Evolutionary conservation across 2,888 invertebrate genomes (phyloP), one percentile per base, ranked within the genome.

Genomic region (Leptopilina syphax): DNA sequence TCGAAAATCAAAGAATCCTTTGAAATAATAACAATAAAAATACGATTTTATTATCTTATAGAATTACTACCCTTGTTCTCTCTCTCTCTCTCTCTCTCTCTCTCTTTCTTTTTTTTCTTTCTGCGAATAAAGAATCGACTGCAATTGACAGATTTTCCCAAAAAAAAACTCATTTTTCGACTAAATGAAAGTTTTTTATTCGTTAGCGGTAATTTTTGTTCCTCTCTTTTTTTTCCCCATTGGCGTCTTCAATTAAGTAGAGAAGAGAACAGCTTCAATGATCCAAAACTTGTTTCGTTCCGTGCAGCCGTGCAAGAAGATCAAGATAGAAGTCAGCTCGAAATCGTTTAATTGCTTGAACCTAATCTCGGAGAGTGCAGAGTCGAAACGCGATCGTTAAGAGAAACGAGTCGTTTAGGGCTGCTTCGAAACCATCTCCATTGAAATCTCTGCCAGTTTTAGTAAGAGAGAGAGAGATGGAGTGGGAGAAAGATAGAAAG

Each of bases 311-410:
- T 77, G 77, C 27, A 65, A 65, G 41, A 41, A 79, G 44, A 78
- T 79, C 78, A 47, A 76, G 79, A 78, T 78, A 73, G 65, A 12
- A 65, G 27, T 79, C 76, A 77, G 77, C 78, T 76, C 63, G 78
- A 80, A 82, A 79, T 84, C 83, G 78, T 81, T 84, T 85, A 83
- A 85, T 85, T 85, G 84, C 77, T 81, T 76, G 83, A 85, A 85
- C 84, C 82, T 84, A 85, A 85, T 85, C 84, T 84, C 76, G 76
- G 77, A 81, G 83, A 83, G 79, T 81, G 73, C 65, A 79, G 80
- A 66, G 50, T 73, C 77, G 73, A 65, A 27, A 57, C 13, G 66
- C 60, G 77, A 79, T 78, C 82, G 81, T 81, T 77, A 81, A 81
- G 79, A 79, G 79, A 76, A 81, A 79, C 79, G 81, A 73, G 77